Conservation (phyloP, 2,113 vertebrate genomes). For the Colossoma macropomum region DNA sequence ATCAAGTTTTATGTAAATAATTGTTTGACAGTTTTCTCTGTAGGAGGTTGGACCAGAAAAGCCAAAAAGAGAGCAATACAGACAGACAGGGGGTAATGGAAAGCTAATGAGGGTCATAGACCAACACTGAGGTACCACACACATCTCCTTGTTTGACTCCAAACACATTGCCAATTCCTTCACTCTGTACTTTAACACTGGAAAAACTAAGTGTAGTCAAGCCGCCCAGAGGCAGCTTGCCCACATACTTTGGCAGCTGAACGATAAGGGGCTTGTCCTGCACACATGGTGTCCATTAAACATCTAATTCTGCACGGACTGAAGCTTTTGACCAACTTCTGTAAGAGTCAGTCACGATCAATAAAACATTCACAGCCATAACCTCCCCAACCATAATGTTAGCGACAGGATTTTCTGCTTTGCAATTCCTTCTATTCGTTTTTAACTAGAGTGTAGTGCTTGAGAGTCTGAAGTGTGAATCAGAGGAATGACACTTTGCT, state of each 20-base stretch:
- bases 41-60: no score
- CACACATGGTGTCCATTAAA: conserved; percentile 42
- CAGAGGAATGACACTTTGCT: background rate
- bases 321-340: background rate
- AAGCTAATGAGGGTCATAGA: no score
- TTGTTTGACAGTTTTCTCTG: no score
- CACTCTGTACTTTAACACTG: background rate
- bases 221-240: background rate
- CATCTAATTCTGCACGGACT: background rate
- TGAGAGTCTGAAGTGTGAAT: background rate
- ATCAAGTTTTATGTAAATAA: no score
- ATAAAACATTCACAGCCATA: background rate
- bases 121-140: background rate
- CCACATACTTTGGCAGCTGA: conserved; percentile 30
- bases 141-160: background rate
- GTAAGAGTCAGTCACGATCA: background rate
- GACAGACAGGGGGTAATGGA: no score
- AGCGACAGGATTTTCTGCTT: background rate
- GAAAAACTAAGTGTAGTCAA: background rate
- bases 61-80: no score
- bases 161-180: background rate
- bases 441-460: background rate
- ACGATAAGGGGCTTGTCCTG: background rate
- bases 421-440: background rate
- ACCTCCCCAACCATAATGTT: background rate